These are phyloP conservation scores for Trichonephila inaurata DNA, from an alignment of 1,140 invertebrate species.

Conservation along the genomic window DNA sequence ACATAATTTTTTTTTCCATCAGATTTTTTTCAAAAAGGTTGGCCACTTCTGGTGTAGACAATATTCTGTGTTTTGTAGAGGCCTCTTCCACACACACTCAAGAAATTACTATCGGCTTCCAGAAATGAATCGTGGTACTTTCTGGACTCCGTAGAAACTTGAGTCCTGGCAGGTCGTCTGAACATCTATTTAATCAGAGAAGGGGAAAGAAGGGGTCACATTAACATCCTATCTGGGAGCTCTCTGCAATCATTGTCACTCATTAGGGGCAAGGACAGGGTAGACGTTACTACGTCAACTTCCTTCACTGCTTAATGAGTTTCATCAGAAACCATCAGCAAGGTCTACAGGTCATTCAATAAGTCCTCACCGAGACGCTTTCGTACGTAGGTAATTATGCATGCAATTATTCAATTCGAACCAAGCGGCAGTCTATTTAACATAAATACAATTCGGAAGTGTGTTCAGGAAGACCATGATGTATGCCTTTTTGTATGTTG, in stretches of 20 bases:
- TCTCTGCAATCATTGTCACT: conserved; percentile 39
- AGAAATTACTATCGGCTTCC: not conserved
- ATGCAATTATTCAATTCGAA: conserved; percentile 70
- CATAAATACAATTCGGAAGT: conserved; percentile 68
- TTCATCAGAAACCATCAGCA: conserved; percentile 55
- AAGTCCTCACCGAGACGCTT: conserved; percentile 25
- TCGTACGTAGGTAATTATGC: conserved; percentile 58
- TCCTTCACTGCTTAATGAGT: conserved; percentile 70
- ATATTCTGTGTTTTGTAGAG: no score
- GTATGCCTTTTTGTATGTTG: conserved; percentile 45
- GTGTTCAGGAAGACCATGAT: conserved; percentile 12
- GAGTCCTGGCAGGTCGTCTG: conserved; percentile 14
- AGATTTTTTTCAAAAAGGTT: no score
- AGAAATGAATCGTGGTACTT: not conserved
- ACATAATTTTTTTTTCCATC: no score
- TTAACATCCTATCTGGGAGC: conserved; percentile 53
- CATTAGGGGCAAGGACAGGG: conserved; percentile 60
- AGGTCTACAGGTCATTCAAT: conserved; percentile 71
- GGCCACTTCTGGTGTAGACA: no score
- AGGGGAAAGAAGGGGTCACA: conserved; percentile 34
- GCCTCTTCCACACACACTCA: not conserved
- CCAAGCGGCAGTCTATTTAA: conserved; percentile 63
- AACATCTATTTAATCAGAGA: conserved; percentile 43
- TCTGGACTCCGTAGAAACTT: not conserved
- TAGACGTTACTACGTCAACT: conserved; percentile 58